Base-by-base conservation (phyloP, 1,140 invertebrate genomes). In the Drosophila ogumai region DNA sequence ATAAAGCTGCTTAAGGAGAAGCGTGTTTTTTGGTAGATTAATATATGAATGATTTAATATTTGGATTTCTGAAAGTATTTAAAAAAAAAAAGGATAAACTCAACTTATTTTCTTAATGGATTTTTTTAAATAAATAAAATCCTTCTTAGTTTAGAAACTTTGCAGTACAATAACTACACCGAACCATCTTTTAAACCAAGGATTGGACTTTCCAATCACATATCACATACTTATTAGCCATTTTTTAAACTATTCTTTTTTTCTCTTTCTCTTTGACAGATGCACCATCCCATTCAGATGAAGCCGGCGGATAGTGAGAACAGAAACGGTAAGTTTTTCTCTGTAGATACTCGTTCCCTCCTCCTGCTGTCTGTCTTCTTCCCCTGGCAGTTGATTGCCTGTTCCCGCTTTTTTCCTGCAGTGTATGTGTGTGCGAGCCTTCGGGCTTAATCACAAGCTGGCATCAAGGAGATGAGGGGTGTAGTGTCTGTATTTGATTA, bases 241-340 rank as follows among this genome's bases (percentile, higher is more conserved):
- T 78, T 75, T 72, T 65, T n/a, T 54, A 38, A 41, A 57, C 25
- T 17, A 58, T 34, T 57, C 34, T 46, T 22, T 40, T 47, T 43
- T 49, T 43, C 44, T 44, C 8, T 38, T 68, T 67, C 46, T 94
- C 93, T 93, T 75, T 97, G 96, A 92, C 96, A 99, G 98, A 99
- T 99, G 98, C 98, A 99, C 93, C 98, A 99, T 94, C 98, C 99
- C 25, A 99, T 99, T 90, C 99, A 99, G 94, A 99, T 99, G 98
- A 99, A 99, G 93, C 99, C 99, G 47, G 99, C 99, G 79, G 99
- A 99, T 93, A 99, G 98, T 93, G 99, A 99, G 94, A 99, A 99
- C 93, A 96, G 98, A 95, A 99, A 99, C 94, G 98, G 98, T 98
- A 93, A 97, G 96, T 95, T 54, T 41, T 52, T 41, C 61, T 43